A percentile compares a stretch with the other conserved stretches of the same genome.
Conservation (phyloP, 2,113 vertebrate genomes). For the Misgurnus anguillicaudatus region DNA sequence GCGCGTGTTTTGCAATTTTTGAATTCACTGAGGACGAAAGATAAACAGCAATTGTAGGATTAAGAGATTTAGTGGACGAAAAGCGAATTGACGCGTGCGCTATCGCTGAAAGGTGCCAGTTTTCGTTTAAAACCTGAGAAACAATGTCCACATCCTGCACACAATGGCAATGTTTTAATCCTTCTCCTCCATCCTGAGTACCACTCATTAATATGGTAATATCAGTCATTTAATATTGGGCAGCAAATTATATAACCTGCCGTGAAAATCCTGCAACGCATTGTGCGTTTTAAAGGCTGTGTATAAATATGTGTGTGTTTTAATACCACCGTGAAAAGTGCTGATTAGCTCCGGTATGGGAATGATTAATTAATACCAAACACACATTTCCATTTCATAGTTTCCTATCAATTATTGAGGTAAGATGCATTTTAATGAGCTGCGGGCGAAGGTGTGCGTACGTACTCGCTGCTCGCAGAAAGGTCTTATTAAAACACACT, state of each 20-base stretch:
- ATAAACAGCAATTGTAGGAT: constrained; percentile 40
- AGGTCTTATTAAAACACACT: constrained; percentile 22
- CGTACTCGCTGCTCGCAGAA: constrained; percentile 4
- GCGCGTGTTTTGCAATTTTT: constrained; percentile 17
- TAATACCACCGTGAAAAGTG: constrained; percentile 52
- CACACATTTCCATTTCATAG: constrained; percentile 58
- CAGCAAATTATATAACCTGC: constrained; percentile 45
- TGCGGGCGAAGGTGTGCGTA: constrained; percentile 26
- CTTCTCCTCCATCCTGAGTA: constrained; percentile 36
- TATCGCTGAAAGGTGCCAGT: constrained; percentile 18
- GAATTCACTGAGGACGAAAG: constrained; percentile 31
- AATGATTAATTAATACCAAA: constrained; percentile 59
- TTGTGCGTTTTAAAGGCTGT: constrained; percentile 1
- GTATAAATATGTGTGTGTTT: constrained; percentile 25
- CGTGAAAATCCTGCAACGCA: constrained; percentile 41
- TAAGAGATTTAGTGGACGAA: constrained; percentile 38
- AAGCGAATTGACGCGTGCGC: constrained; percentile 3
- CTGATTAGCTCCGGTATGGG: constrained; percentile 50
- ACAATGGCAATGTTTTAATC: constrained; percentile 47
- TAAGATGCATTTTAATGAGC: constrained; percentile 56
- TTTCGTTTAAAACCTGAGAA: background rate
- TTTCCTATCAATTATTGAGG: constrained; percentile 59
- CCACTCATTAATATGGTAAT: constrained; percentile 57
- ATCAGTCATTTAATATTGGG: constrained; percentile 57
- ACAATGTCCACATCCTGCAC: constrained; percentile 35